phyloP scores from a whole-genome alignment of 2,797 vertebrate genomes.

The Lacerta agilis region DNA sequence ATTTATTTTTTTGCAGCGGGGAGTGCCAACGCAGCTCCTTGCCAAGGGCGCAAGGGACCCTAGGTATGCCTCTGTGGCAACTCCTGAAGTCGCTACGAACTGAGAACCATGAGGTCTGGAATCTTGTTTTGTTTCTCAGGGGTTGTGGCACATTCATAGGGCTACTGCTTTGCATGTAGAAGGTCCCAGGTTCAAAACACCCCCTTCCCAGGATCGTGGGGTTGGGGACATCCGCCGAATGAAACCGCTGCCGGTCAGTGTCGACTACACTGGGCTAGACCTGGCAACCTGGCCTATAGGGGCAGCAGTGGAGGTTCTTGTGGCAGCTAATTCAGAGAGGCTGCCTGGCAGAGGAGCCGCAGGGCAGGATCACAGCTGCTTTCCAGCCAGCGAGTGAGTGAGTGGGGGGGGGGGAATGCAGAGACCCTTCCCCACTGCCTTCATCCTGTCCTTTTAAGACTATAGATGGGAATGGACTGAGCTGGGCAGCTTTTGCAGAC shows the following conservation, averaged over 20 bases:
- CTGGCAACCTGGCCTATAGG: not conserved
- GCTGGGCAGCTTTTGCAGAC: not conserved
- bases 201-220: no score
- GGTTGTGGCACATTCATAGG: no score
- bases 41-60: no score
- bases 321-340: not conserved
- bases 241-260: not conserved
- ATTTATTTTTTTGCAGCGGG: no score
- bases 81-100: no score
- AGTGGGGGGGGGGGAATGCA: slow-evolving; percentile 29
- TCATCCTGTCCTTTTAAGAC: slow-evolving; percentile 17
- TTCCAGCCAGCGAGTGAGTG: not conserved
- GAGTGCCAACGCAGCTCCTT: accelerated
- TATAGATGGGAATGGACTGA: slow-evolving; percentile 11
- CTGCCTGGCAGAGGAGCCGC: slow-evolving; percentile 2
- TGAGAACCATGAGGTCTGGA: no score
- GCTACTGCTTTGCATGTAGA: no score
- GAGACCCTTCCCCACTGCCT: slow-evolving; percentile 50
- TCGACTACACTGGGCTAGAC: not conserved
- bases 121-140: no score
- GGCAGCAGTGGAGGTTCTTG: not conserved
- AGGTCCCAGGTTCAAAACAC: no score
- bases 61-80: no score
- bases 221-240: not conserved
- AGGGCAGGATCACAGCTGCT: not conserved